Evolutionary conservation across 2,797 vertebrate species (phyloP).

Genomic region (Dicrostonyx torquatus): DNA sequence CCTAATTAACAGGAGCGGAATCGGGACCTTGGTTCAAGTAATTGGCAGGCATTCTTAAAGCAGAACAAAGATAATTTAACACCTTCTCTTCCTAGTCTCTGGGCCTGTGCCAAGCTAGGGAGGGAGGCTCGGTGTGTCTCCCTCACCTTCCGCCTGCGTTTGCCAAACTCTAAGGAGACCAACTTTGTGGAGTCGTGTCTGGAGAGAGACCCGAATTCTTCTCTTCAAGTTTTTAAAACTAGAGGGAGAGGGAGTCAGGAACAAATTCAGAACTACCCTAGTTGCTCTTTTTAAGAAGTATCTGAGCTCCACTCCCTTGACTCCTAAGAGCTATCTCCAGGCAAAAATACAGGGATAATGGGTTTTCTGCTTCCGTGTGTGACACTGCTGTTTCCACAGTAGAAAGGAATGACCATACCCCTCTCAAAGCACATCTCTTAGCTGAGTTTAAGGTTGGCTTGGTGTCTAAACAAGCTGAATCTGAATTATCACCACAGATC

Average conservation of each 20-base stretch:
- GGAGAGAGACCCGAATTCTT: neutral
- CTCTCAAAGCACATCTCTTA: neutral
- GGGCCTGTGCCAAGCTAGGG: neutral
- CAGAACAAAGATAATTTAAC: constrained; percentile 24
- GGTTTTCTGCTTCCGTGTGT: neutral
- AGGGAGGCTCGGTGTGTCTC: neutral
- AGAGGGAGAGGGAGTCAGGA: neutral
- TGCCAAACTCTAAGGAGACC: neutral
- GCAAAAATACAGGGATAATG: neutral
- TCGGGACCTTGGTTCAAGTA: neutral
- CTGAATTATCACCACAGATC: neutral
- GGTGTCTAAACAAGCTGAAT: neutral
- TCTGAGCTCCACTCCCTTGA: neutral
- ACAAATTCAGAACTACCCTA: neutral
- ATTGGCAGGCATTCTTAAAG: constrained; percentile 1
- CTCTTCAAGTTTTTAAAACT: constrained; percentile 44
- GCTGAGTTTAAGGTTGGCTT: neutral
- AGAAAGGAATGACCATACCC: neutral
- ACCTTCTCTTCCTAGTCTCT: constrained; percentile 33
- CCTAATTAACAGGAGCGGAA: neutral
- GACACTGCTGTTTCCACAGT: neutral
- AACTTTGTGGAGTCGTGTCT: neutral
- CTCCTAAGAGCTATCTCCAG: neutral
- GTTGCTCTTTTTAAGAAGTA: neutral
- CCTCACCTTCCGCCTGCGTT: neutral